Evolutionary conservation across 2,113 vertebrate genomes (phyloP).

Genomic region (Leptobrachium leishanense): DNA sequence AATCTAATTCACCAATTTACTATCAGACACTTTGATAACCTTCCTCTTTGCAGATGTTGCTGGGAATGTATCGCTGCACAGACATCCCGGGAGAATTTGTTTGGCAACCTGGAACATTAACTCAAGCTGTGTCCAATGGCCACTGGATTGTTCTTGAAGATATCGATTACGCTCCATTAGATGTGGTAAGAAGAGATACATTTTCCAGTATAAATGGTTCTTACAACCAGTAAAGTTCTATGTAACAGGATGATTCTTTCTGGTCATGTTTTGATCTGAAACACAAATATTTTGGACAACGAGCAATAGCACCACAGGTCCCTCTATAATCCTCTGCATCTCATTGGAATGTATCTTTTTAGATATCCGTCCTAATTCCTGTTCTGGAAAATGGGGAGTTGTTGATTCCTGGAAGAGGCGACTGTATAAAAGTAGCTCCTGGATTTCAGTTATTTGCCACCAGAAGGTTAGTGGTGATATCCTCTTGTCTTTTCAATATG

Average conservation of each 20-base stretch:
- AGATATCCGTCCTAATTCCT: constrained; percentile 93
- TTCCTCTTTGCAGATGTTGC: constrained; percentile 70
- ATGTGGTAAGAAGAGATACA: constrained; percentile 79
- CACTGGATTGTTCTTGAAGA: constrained; percentile 95
- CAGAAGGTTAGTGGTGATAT: constrained; percentile 74
- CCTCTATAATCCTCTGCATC: no score
- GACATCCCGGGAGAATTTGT: constrained; percentile 94
- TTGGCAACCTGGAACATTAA: constrained; percentile 91
- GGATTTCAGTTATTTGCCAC: constrained; percentile 98
- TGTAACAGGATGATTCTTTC: no score
- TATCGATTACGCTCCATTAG: constrained; percentile 93
- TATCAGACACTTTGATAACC: background rate
- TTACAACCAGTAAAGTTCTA: no score
- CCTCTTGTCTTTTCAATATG: no score
- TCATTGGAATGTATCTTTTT: background rate
- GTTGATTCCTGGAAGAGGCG: constrained; percentile 87
- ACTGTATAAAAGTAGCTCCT: constrained; percentile 85
- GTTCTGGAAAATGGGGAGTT: constrained; percentile 91
- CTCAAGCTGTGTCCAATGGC: constrained; percentile 87
- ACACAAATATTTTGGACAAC: no score
- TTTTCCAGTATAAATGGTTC: background rate
- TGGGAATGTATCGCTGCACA: constrained; percentile 96
- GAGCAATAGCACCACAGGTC: no score
- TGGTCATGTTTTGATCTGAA: no score
- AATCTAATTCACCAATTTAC: no score